Conservation (phyloP, 2,888 invertebrate genomes). For the Pachliopta kotzebuea region DNA sequence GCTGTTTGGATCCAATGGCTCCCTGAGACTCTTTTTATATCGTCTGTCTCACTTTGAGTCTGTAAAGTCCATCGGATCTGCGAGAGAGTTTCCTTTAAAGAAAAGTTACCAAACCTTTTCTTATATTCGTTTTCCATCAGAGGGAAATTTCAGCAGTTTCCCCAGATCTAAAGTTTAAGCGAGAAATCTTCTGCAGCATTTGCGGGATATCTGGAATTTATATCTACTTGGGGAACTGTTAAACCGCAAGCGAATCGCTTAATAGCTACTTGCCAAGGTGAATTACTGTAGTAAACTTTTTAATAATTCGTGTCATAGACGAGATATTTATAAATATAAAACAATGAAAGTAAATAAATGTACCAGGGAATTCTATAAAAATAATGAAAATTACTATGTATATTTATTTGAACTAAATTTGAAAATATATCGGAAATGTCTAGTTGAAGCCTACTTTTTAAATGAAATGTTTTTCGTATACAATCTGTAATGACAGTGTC, state of each 20-base stretch:
- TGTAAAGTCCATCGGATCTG: too few relatives aligned
- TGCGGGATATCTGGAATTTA: slow-evolving; percentile 40
- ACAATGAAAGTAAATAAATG: not conserved
- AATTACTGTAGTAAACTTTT: slow-evolving; percentile 51
- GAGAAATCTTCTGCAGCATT: slow-evolving; percentile 26
- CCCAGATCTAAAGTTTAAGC: not conserved
- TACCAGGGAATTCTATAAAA: too few relatives aligned
- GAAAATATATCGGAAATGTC: not conserved
- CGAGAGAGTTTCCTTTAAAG: too few relatives aligned
- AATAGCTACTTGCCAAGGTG: slow-evolving; percentile 53
- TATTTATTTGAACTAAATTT: too few relatives aligned
- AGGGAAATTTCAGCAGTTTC: not conserved
- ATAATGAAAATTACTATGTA: too few relatives aligned
- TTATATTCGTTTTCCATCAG: not conserved
- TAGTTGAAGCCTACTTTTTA: not conserved
- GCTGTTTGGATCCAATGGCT: too few relatives aligned
- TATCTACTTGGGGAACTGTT: slow-evolving; percentile 47
- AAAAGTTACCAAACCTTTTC: not conserved
- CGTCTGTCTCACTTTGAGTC: too few relatives aligned
- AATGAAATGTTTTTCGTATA: slow-evolving; percentile 9
- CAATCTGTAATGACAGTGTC: slow-evolving; percentile 32
- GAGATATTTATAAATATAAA: slow-evolving; percentile 9
- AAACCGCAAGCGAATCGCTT: slow-evolving; percentile 53
- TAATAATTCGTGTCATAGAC: slow-evolving; percentile 20
- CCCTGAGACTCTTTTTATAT: too few relatives aligned